Conservation (phyloP, 35 echinoderm and acorn worm species). For the Diadema setosum region DNA sequence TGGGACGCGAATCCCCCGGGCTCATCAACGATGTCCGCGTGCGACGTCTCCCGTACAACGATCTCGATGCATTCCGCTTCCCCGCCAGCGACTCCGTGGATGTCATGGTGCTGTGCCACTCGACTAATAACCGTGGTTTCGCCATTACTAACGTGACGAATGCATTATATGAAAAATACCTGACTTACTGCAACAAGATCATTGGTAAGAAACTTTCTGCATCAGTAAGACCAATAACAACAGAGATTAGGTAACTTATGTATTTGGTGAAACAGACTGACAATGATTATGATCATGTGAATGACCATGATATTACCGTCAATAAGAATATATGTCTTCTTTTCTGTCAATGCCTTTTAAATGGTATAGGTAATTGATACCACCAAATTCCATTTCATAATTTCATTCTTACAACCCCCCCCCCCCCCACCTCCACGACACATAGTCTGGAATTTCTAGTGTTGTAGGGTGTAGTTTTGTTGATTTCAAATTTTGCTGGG, state of each 20-base stretch:
- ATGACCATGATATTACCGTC: not conserved
- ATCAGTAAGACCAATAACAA: no score
- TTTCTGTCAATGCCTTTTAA: not conserved
- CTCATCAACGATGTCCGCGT: not conserved
- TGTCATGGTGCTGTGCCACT: not conserved
- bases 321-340: not conserved
- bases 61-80: not conserved
- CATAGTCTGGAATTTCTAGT: no score
- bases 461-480: no score
- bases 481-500: no score
- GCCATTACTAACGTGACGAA: not conserved
- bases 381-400: not conserved
- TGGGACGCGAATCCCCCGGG: not conserved
- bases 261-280: not conserved
- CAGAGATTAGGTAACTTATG: no score
- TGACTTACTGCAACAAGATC: not conserved
- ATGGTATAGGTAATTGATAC: not conserved
- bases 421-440: no score
- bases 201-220: not conserved
- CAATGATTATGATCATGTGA: not conserved
- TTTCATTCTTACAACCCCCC: no score
- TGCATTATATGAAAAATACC: not conserved
- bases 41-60: not conserved
- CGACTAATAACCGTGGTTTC: not conserved
- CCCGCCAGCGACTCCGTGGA: not conserved